Base-by-base conservation (phyloP, 2,113 vertebrate species). In the Phrynosoma platyrhinos region DNA sequence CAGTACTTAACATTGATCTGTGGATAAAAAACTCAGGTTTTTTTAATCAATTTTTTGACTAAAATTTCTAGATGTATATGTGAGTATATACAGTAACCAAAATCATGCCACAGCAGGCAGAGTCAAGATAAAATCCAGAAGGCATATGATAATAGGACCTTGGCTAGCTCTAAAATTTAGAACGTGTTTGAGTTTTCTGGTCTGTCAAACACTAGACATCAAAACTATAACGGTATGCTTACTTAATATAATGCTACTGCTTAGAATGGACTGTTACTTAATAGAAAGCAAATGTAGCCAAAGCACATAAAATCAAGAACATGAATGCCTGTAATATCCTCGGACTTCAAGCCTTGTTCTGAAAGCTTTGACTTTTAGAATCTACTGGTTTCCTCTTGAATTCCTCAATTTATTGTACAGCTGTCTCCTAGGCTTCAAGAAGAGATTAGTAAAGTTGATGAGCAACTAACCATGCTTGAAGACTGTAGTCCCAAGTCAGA, bases 391-490 rank as follows among this genome's bases (percentile, higher is more conserved):
- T 9, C n/a, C 14, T 14, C 30, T 40, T 62, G 25, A n/a, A 84
- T 74, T 32, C 10, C 21, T 52, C n/a, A 25, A 30, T 71, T 84
- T 23, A 84, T 84, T 84, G 18, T 52, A 84, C 21, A 52, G 12
- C 25, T 74, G 32, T 55, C 47, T 74, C 16, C 47, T 84, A 55
- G 66, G 81, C 27, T 69, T 47, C 66, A 30, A 69, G 42, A 74
- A 53, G 47, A 74, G 3, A 55, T 74, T 74, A 84, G 82, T 30
- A 55, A 36, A 84, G 52, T 36, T 84, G 18, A 84, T 74, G 69
- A 74, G 52, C 52, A 74, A 52, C 47, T 84, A 84, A 84, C 69
- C 83, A 75, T 84, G 52, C 47, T n/a, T 75, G 69, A 66, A 64
- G 21, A 23, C 52, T 84, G 18, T 32, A 74, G 52, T 75, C 83